A percentile compares a stretch with the other conserved stretches of the same genome.
Conservation (phyloP, 2,888 invertebrate species). For the Portevinia maculata region DNA sequence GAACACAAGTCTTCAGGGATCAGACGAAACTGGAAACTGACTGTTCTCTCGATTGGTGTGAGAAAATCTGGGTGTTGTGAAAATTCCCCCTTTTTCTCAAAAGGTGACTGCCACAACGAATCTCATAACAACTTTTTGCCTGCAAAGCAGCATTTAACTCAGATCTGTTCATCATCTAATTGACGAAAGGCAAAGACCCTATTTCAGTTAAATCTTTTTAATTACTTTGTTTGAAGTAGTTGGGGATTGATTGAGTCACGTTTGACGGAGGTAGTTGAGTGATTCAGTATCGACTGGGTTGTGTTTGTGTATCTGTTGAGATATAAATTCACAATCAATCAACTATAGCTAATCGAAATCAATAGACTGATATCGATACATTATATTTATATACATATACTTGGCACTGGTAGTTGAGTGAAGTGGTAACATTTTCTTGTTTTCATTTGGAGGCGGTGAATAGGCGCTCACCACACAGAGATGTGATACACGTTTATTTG, state of each 20-base stretch:
- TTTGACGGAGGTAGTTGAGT: constrained; percentile 26
- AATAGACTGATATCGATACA: constrained; percentile 50
- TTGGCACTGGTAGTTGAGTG: constrained; percentile 48
- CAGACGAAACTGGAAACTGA: constrained; percentile 18
- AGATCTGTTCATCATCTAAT: background rate
- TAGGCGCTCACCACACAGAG: background rate
- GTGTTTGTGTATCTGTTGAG: background rate
- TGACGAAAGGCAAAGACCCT: constrained; percentile 34
- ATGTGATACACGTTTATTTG: constrained; percentile 13
- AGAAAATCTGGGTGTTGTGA: constrained; percentile 40
- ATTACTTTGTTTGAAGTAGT: constrained; percentile 10
- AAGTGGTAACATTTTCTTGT: constrained; percentile 34
- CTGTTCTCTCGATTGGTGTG: constrained; percentile 34
- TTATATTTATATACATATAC: no score
- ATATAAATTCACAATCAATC: constrained; percentile 23
- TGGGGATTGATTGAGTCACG: constrained; percentile 13
- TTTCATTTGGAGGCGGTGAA: constrained; percentile 1
- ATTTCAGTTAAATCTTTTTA: constrained; percentile 9
- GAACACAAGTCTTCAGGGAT: constrained; percentile 45
- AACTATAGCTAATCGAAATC: constrained; percentile 27
- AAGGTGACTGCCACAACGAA: constrained; percentile 42
- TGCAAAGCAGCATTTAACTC: constrained; percentile 15
- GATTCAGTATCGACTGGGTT: constrained; percentile 1
- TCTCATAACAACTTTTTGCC: constrained; percentile 10
- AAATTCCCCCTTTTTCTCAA: background rate